Percentiles rank a stretch among this genome's conserved stretches.
These are phyloP conservation scores for Aplocera efformata DNA, from an alignment of 2,888 invertebrate species.

Conservation along the genomic window DNA sequence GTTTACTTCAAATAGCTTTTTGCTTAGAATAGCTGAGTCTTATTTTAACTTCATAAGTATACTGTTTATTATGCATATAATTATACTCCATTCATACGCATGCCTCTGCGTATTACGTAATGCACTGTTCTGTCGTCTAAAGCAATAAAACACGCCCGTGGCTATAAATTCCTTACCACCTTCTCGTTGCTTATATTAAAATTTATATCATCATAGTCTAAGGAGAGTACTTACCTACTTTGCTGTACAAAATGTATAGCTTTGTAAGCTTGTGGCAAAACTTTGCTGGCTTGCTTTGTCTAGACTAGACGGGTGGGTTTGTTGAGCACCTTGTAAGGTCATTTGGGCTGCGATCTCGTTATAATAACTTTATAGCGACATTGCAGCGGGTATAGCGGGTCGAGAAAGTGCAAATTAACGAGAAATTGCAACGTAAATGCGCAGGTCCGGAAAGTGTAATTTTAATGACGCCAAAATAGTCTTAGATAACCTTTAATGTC, in stretches of 20 bases:
- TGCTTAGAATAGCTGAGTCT: too few relatives aligned
- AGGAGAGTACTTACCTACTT: conserved; percentile 2
- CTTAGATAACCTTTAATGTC: too few relatives aligned
- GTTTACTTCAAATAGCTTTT: too few relatives aligned
- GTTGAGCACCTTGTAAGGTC: conserved; percentile 17
- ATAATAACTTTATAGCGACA: conserved; percentile 19
- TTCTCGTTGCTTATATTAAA: conserved; percentile 17
- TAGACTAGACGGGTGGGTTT: conserved; percentile 18
- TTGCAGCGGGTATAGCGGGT: conserved; percentile 6
- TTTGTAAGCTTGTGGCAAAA: conserved; percentile 22
- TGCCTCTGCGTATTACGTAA: too few relatives aligned
- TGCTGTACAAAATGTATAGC: conserved; percentile 11
- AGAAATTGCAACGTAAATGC: conserved; percentile 6
- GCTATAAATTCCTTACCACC: conserved; percentile 12
- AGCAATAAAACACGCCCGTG: conserved; percentile 11
- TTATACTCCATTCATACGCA: too few relatives aligned
- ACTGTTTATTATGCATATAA: too few relatives aligned
- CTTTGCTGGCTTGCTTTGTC: conserved; percentile 26
- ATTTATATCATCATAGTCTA: conserved; percentile 19
- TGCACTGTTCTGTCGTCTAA: conserved; percentile 3
- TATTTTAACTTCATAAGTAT: too few relatives aligned
- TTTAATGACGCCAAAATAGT: too few relatives aligned
- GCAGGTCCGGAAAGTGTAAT: too few relatives aligned
- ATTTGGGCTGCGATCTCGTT: conserved; percentile 19
- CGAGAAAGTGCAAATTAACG: conserved; percentile 14